Evolutionary conservation across 2,888 invertebrate genomes (phyloP).

Genomic region (Oscheius onirici): DNA sequence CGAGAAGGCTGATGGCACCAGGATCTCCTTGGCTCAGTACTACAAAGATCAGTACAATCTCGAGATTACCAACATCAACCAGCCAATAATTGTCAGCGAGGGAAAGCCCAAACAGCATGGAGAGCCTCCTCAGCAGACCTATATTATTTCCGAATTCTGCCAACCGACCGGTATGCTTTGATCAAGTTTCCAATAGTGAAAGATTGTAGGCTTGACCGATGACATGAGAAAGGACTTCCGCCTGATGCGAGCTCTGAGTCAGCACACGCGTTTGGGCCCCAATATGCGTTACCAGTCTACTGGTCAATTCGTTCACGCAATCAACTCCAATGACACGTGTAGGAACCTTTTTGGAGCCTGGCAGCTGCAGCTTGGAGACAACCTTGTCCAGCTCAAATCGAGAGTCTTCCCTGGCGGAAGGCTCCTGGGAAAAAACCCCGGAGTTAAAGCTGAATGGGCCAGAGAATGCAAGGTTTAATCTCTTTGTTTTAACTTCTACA

Average conservation of each 20-base stretch:
- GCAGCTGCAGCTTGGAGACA: slow-evolving; percentile 79
- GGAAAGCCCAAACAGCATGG: slow-evolving; percentile 62
- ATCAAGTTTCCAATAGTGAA: too few species aligned
- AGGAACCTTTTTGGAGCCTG: slow-evolving; percentile 81
- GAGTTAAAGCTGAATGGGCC: slow-evolving; percentile 53
- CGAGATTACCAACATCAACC: slow-evolving; percentile 79
- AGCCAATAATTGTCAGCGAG: slow-evolving; percentile 72
- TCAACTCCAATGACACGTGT: slow-evolving; percentile 19
- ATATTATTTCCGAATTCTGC: slow-evolving; percentile 87
- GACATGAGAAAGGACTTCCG: slow-evolving; percentile 83
- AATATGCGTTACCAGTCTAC: slow-evolving; percentile 79
- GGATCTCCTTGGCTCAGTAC: slow-evolving; percentile 78
- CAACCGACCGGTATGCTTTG: slow-evolving; percentile 79
- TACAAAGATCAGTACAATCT: slow-evolving; percentile 83
- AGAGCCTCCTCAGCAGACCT: slow-evolving; percentile 69
- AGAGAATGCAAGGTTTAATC: slow-evolving; percentile 35
- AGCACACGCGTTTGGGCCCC: slow-evolving; percentile 84
- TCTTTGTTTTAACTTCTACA: too few species aligned
- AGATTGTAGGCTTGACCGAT: slow-evolving; percentile 79
- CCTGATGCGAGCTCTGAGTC: slow-evolving; percentile 81
- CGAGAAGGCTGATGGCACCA: slow-evolving; percentile 64
- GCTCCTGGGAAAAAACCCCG: slow-evolving; percentile 18
- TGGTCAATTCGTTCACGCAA: slow-evolving; percentile 77
- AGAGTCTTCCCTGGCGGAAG: slow-evolving; percentile 37
- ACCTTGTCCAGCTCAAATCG: slow-evolving; percentile 56